Conservation (phyloP, 2,888 invertebrate species). For the Polyommatus icarus region DNA sequence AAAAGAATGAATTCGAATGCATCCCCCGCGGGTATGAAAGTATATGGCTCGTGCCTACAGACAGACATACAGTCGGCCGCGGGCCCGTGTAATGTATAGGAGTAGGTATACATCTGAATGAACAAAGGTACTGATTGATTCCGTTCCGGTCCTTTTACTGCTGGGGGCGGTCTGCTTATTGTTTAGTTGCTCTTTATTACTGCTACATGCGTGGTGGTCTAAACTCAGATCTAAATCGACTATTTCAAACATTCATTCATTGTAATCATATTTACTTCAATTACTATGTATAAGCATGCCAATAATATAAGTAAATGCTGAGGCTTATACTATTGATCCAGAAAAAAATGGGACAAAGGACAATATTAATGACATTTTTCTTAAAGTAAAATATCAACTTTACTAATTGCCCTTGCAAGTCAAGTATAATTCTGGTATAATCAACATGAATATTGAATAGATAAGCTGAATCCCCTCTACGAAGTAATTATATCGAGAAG, state of each 20-base stretch:
- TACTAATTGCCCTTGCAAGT: not conserved
- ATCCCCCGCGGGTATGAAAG: slow-evolving; percentile 23
- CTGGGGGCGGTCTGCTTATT: slow-evolving; percentile 2
- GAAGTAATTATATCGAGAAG: not conserved
- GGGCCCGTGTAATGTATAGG: not conserved
- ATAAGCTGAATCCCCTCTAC: not conserved
- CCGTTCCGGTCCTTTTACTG: slow-evolving; percentile 17
- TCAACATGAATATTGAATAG: not conserved
- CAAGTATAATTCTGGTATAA: no score
- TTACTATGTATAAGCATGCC: no score
- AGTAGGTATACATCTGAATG: slow-evolving; percentile 10
- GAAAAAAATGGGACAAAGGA: not conserved
- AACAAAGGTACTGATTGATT: slow-evolving; percentile 24
- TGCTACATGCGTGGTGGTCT: not conserved
- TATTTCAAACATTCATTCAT: no score
- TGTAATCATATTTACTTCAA: not conserved
- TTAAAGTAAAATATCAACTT: not conserved
- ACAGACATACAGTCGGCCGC: not conserved
- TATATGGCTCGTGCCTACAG: slow-evolving; percentile 12
- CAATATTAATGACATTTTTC: not conserved
- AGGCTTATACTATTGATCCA: no score
- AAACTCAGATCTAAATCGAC: not conserved
- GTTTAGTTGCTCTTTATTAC: not conserved
- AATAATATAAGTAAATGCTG: no score
- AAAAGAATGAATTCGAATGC: slow-evolving; percentile 17